phyloP scores from a whole-genome alignment of 2,888 invertebrate species.

The Cephus spinipes region DNA sequence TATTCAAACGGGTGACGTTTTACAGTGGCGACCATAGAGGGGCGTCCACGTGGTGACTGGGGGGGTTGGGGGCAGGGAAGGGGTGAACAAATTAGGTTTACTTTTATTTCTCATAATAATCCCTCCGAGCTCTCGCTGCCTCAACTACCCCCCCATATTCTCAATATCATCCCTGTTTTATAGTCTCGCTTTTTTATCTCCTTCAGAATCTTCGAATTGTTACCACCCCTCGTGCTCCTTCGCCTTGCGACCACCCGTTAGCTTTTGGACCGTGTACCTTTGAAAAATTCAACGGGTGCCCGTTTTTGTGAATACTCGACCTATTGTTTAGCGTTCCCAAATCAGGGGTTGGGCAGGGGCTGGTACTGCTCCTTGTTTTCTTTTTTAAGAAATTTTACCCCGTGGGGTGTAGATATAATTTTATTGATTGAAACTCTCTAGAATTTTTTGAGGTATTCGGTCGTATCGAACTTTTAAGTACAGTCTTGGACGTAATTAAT shows the following conservation, averaged over 20 bases:
- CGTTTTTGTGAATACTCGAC: background rate
- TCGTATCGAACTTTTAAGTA: background rate
- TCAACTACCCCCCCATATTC: background rate
- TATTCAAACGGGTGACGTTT: background rate
- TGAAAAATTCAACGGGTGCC: background rate
- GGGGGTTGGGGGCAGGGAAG: background rate
- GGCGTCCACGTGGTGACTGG: background rate
- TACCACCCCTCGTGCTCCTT: background rate
- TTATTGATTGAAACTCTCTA: conserved; percentile 44
- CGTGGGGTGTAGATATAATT: conserved; percentile 31
- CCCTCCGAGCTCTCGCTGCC: background rate
- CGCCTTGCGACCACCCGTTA: background rate
- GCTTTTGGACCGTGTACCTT: background rate
- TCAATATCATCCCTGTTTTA: background rate
- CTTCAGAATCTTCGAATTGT: background rate
- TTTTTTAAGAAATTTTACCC: background rate
- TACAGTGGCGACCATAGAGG: no score
- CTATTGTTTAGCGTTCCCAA: background rate
- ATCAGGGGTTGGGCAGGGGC: background rate
- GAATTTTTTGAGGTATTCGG: conserved; percentile 20
- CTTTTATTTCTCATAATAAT: background rate
- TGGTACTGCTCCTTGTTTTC: background rate
- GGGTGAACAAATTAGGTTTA: background rate
- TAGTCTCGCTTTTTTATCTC: background rate
- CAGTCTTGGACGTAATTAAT: conserved; percentile 30